Conservation (phyloP, 2,113 vertebrate species). For the Cyphomyrus discorhynchus region DNA sequence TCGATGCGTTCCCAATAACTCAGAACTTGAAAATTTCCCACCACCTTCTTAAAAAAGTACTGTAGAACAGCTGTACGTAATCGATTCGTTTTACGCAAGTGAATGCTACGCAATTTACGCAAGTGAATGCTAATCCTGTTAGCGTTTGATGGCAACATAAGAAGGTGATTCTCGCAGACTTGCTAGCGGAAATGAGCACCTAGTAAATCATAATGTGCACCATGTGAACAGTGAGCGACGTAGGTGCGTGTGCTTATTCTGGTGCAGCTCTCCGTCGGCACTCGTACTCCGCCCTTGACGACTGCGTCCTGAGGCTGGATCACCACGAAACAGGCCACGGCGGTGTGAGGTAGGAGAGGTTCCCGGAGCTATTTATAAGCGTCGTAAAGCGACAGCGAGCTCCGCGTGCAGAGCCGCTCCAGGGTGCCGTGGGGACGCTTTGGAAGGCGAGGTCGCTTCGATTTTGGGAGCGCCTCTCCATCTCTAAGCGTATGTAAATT, state of each 20-base stretch:
- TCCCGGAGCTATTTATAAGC: neutral
- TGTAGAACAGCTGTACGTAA: neutral
- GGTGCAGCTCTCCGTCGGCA: neutral
- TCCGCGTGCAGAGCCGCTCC: neutral
- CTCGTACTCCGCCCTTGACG: neutral
- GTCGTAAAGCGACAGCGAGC: neutral
- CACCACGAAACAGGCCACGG: neutral
- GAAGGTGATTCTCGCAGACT: neutral
- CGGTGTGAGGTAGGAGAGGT: neutral
- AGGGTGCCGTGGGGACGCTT: neutral
- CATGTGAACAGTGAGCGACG: neutral
- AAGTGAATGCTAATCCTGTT: neutral
- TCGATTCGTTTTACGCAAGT: neutral
- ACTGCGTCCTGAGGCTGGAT: neutral
- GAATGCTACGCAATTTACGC: neutral
- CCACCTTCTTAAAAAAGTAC: neutral
- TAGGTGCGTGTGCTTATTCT: neutral
- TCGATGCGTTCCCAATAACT: neutral
- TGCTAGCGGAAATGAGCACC: neutral
- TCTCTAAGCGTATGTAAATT: neutral
- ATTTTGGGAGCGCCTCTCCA: neutral
- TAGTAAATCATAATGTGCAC: neutral
- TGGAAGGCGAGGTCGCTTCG: neutral
- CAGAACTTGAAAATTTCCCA: neutral
- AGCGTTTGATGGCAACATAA: neutral